Evolutionary conservation across 2,888 invertebrate species (phyloP), one percentile per base, ranked within the genome.

Genomic region (Drosophila nigritarsus): DNA sequence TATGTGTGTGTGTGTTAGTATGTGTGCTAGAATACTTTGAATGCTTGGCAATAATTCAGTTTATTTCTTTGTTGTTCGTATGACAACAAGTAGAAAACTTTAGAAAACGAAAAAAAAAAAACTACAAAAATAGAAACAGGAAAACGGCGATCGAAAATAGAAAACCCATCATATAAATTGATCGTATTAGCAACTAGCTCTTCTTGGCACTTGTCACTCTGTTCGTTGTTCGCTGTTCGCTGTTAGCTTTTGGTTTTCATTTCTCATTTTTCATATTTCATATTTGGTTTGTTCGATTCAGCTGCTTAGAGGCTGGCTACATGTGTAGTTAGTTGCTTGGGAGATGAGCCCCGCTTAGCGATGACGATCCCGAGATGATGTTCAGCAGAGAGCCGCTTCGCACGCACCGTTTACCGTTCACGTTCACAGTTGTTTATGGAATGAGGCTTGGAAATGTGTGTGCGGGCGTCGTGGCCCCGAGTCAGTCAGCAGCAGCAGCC

Each of bases 381-480:
- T 56, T 67, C 63, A 48, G 60, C 59, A 3, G 40, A 40, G 40
- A 60, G 36, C 64, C 29, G 54, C 45, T 73, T 45, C 56, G 59
- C 72, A 84, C 83, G 86, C 83, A 83, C 83, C 88, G 86, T 83
- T 45, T 83, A 83, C 83, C 83, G 86, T 79, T 88, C 90, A 88
- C 84, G 84, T 90, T 85, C 89, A 88, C 88, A 88, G 90, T 84
- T 79, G 86, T 82, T 83, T 76, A 73, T 83, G 86, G 78, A 89
- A 80, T 89, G 82, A 89, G 84, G 78, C 74, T 73, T 78, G 78
- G 45, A 62, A 72, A 66, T 72, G 78, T 65, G 78, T 72, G 73
- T 78, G 82, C 82, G 82, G 78, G 78, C 82, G 78, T 73, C 61
- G 73, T 81, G 78, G 78, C 78, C 77, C 78, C 77, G 82, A 71